Evolutionary conservation across 2,113 vertebrate genomes (phyloP), one percentile per base, ranked within the genome.

Genomic region (Lophura nycthemera): DNA sequence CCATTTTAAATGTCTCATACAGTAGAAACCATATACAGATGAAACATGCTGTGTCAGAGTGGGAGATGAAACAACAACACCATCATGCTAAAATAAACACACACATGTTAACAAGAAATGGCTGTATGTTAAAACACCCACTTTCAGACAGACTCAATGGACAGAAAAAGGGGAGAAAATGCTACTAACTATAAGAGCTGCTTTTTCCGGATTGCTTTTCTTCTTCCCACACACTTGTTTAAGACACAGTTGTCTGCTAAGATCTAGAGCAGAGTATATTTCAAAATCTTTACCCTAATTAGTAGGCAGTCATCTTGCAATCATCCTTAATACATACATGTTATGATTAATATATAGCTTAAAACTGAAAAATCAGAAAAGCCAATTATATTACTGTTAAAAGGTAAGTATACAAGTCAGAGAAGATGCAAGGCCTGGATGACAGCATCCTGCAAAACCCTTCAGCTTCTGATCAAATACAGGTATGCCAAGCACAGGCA

Each of bases 41-140:
- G 97, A 97, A 98, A 96, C 98, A 98, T 98, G 98, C 98, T 96
- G 95, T 96, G 97, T 97, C 97, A 97, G 97, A 95, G 86, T 95
- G 95, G 78, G 93, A 96, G 96, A 98, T 97, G 96, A 97, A 94
- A 77, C 96, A 95, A 96, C 91, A 96, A 97, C 90, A 96, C 45
- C 94, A 67, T 97, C 95, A 97, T 96, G 97, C 96, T 97, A 96
- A 97, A 97, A 97, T 97, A 97, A 98, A 96, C 90, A 96, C 89
- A 96, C 89, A 96, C 74, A 91, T 95, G 97, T 97, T 98, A 98
- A 98, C 17, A 7, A 96, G 91, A 93, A 96, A 96, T 97, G 96
- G 94, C 92, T 93, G 92, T 92, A 96, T 97, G 97, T 98, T 98
- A 98, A 97, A 94, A 96, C 79, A 96, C 95, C 95, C 95, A 96